phyloP scores from a whole-genome alignment of 2,113 vertebrate species.

The Myiozetetes cayanensis region DNA sequence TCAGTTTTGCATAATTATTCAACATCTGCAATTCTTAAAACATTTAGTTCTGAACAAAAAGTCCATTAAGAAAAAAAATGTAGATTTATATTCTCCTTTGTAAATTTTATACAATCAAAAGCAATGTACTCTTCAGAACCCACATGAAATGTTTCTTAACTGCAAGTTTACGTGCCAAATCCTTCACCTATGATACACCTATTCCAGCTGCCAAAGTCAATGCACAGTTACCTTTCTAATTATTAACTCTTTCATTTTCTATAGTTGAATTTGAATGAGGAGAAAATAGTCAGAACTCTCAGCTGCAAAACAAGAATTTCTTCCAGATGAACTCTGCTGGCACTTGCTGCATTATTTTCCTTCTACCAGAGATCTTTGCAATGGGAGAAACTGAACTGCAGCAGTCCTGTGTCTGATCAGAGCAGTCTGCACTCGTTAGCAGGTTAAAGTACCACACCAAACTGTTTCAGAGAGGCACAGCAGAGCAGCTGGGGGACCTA shows the following conservation, averaged over 20 bases:
- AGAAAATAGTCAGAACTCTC: background rate
- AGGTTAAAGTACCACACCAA: background rate
- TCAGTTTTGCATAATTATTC: conserved; percentile 8
- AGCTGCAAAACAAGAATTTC: background rate
- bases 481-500: background rate
- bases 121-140: background rate
- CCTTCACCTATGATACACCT: background rate
- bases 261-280: background rate
- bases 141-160: background rate
- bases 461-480: background rate
- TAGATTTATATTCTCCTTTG: background rate
- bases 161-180: background rate
- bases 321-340: background rate
- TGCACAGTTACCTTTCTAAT: background rate
- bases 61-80: background rate
- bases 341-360: background rate
- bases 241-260: background rate
- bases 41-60: conserved; percentile 32
- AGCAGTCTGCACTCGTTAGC: background rate
- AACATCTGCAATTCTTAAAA: conserved; percentile 23
- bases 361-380: background rate
- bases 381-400: background rate
- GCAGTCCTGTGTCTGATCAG: background rate
- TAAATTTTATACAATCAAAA: conserved; percentile 1
- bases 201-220: background rate